A percentile compares a stretch with the other conserved stretches of the same genome.
phyloP scores from a whole-genome alignment of 2,113 vertebrate species.

The Oryzias melastigma region DNA sequence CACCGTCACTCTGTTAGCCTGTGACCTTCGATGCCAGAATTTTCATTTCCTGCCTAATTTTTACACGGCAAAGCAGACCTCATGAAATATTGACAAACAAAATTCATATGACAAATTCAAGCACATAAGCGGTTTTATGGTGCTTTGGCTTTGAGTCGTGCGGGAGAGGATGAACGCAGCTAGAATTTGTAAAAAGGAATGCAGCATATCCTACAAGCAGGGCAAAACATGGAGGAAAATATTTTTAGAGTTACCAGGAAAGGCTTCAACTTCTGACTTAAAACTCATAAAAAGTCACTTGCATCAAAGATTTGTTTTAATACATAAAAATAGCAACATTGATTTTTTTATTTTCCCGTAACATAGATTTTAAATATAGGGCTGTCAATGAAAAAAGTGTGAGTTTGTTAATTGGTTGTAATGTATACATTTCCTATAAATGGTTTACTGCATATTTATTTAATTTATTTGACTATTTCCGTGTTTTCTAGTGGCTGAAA shows the following conservation, averaged over 20 bases:
- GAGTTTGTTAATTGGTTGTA: no score
- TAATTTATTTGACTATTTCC: no score
- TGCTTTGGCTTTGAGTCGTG: neutral
- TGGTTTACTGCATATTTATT: no score
- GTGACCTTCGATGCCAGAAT: conserved; percentile 6
- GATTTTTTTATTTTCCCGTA: no score
- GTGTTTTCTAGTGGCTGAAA: no score
- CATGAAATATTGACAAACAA: conserved; percentile 9
- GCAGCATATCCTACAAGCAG: neutral
- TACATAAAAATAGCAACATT: neutral
- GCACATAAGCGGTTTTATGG: conserved; percentile 14
- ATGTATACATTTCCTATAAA: no score
- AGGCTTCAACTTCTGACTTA: conserved; percentile 2
- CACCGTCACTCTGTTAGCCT: conserved; percentile 13
- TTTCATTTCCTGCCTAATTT: conserved; percentile 14
- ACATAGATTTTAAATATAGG: no score
- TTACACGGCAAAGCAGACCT: conserved; percentile 4
- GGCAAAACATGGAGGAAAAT: neutral
- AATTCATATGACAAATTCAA: conserved; percentile 28
- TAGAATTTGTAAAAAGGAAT: conserved; percentile 12
- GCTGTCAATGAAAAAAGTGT: no score
- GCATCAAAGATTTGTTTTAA: neutral
- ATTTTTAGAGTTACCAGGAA: neutral
- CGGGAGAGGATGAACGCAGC: conserved; percentile 25
- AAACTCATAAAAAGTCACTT: neutral